Conservation (phyloP, 1,140 invertebrate species). For the Sipha flava region DNA sequence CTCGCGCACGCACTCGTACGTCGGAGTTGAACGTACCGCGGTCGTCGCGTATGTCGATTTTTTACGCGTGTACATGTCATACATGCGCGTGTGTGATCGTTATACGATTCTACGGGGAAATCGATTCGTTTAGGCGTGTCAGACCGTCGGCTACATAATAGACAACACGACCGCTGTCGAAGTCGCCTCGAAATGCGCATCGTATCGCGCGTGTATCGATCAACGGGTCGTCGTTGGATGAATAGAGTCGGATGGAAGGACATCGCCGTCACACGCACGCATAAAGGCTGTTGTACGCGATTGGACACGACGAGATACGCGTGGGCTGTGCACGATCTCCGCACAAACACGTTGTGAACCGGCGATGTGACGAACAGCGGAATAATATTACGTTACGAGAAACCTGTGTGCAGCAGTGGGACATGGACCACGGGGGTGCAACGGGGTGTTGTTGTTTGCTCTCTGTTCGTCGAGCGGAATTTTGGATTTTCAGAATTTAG, state of each 20-base stretch:
- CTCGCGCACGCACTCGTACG: background rate
- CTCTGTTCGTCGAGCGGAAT: background rate
- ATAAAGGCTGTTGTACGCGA: background rate
- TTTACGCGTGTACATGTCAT: too few species aligned
- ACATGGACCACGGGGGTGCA: background rate
- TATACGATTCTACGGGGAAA: background rate
- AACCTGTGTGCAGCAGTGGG: too few species aligned
- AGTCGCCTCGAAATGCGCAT: background rate
- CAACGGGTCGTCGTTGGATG: background rate
- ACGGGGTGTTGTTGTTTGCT: background rate
- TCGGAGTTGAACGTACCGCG: slow-evolving; percentile 15
- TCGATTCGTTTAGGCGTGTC: slow-evolving; percentile 20
- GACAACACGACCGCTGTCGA: background rate
- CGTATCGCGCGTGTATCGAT: background rate
- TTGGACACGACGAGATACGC: too few species aligned
- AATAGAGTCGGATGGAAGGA: background rate
- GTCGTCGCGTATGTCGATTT: background rate
- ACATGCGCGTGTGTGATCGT: background rate
- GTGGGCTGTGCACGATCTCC: too few species aligned
- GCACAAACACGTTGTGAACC: too few species aligned
- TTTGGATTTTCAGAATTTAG: background rate
- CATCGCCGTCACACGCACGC: background rate
- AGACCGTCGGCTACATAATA: background rate
- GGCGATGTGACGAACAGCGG: too few species aligned
- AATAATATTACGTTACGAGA: too few species aligned